phyloP scores from a whole-genome alignment of 2,113 vertebrate species.

The Neomonachus schauinslandi region DNA sequence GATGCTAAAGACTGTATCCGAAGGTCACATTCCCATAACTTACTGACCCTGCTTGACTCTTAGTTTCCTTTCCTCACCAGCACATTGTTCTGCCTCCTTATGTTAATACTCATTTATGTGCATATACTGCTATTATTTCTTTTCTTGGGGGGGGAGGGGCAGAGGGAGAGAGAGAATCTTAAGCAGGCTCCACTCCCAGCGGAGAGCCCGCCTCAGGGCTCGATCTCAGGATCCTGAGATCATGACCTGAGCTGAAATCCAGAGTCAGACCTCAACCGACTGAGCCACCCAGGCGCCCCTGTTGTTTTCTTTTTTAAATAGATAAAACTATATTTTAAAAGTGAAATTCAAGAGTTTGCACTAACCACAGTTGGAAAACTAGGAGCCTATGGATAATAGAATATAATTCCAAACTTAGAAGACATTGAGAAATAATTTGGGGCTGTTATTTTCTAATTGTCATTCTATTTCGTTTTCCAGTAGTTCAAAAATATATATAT shows the following conservation, averaged over 20 bases:
- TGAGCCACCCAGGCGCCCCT: not conserved
- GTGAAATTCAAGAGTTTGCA: not conserved
- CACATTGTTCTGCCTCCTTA: not conserved
- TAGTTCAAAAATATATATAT: not conserved
- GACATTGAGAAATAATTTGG: not conserved
- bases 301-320: slow-evolving; percentile 26
- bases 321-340: slow-evolving; percentile 19
- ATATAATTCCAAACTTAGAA: not conserved
- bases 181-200: not conserved
- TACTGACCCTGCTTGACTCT: not conserved
- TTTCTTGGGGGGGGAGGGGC: not conserved
- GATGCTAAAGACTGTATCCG: not conserved
- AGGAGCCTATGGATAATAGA: not conserved
- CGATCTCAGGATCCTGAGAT: not conserved
- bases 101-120: not conserved
- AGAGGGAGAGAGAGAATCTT: not conserved
- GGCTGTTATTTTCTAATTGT: not conserved
- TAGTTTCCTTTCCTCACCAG: not conserved
- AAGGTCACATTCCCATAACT: not conserved
- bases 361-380: slow-evolving; percentile 34
- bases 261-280: not conserved
- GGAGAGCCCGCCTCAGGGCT: not conserved
- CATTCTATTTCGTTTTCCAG: slow-evolving; percentile 11
- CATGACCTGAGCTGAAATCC: not conserved
- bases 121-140: not conserved